A percentile compares a stretch with the other conserved stretches of the same genome.
Conservation (phyloP, 2,797 vertebrate genomes). For the Tenualosa ilisha region DNA sequence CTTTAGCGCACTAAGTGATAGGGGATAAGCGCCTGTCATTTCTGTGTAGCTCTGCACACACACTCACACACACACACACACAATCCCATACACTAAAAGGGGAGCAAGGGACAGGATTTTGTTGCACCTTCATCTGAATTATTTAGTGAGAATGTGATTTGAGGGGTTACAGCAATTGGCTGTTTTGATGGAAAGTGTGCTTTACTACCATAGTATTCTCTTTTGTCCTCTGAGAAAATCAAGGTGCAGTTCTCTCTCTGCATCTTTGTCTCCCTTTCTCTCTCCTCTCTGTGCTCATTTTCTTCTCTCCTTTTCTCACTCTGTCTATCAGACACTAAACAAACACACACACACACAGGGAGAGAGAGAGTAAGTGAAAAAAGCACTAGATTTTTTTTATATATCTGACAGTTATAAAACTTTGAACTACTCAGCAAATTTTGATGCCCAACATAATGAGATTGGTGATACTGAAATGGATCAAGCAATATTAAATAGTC, state of each 20-base stretch:
- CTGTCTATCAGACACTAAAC: too few species aligned
- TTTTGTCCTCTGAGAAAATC: not conserved
- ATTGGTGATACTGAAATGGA: not conserved
- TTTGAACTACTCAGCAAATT: not conserved
- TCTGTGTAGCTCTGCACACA: not conserved
- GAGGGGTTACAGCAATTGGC: not conserved
- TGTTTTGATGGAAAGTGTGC: constrained; percentile 4
- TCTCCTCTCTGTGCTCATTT: not conserved
- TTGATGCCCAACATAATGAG: not conserved
- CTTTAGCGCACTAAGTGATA: not conserved
- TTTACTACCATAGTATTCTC: not conserved
- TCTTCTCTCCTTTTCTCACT: not conserved
- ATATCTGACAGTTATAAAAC: not conserved
- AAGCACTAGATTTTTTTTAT: not conserved
- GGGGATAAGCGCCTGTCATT: not conserved
- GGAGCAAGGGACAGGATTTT: not conserved
- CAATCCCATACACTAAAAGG: not conserved
- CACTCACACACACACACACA: not conserved
- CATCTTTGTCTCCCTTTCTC: too few species aligned
- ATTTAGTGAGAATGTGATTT: constrained; percentile 6
- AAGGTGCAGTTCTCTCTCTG: not conserved
- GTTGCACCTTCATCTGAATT: constrained; percentile 2
- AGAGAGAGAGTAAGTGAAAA: not conserved
- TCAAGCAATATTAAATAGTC: not conserved
- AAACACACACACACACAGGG: not conserved